Evolutionary conservation across 2,888 invertebrate genomes (phyloP), one percentile per base, ranked within the genome.

Genomic region (Lydus trimaculatus): DNA sequence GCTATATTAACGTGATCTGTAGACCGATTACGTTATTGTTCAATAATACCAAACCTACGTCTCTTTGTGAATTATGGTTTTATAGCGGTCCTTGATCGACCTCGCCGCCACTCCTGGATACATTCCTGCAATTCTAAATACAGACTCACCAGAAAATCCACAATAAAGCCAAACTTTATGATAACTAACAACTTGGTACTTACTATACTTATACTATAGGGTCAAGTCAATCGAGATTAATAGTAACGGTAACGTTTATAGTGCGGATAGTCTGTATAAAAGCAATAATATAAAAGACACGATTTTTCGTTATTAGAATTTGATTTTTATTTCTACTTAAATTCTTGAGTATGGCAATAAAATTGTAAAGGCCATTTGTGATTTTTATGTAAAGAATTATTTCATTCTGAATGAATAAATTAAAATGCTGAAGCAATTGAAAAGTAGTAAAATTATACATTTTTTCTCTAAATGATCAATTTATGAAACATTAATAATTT

Each of bases 41-140:
- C 66, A 66, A 63, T 56, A 56, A 56, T 66, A 66, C 61, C 70
- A 70, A 56, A 66, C 70, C 70, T 65, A 73, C 72, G 66, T 20
- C 20, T 69, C 67, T 59, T 65, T 43, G 69, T 72, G 70, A 70
- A 65, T 72, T 73, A 72, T 70, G 67, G 31, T 62, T 62, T 70
- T 61, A 13, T 67, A 62, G 70, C 66, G 70, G 73, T 67, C 70
- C 71, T 71, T 68, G 68, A 61, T 58, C 67, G 71, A 71, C 73
- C 71, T 70, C 70, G 72, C 58, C 73, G 73, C 61, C 73, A 73
- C 73, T 73, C 73, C 72, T 67, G 66, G 64, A 64, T 31, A 65
- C 70, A 73, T 73, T 73, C 72, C 69, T 70, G 68, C 62, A 62
- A 72, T 67, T 70, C 67, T 62, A 56, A 56, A 56, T 25, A 15